phyloP scores from a whole-genome alignment of 2,888 invertebrate genomes.

The Plebejus melissa region DNA sequence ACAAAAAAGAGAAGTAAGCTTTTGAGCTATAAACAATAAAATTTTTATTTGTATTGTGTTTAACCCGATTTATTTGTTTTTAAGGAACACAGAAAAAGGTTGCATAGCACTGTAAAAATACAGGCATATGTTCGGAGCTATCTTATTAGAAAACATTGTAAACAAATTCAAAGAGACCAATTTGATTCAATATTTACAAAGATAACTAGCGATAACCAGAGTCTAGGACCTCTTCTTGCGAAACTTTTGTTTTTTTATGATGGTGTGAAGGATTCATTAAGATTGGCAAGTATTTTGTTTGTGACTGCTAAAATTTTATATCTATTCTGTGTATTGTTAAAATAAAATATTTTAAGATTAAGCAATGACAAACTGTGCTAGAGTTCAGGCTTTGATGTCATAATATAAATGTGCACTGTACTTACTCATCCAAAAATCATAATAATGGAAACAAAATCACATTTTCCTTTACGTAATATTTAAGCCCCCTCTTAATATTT shows the following conservation, averaged over 20 bases:
- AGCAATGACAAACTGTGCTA: no score
- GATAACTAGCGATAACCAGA: conserved; percentile 64
- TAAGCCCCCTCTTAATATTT: background rate
- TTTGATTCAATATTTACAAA: conserved; percentile 81
- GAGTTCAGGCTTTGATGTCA: no score
- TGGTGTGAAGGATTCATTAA: conserved; percentile 76
- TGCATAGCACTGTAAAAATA: conserved; percentile 87
- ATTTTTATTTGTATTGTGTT: background rate
- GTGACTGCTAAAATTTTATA: background rate
- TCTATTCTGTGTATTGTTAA: background rate
- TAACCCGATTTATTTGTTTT: conserved; percentile 32
- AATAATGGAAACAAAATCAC: background rate
- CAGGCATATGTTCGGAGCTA: conserved; percentile 90
- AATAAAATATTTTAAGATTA: no score
- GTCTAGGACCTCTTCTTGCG: conserved; percentile 77
- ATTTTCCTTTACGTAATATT: background rate
- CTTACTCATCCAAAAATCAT: no score
- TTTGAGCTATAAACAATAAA: background rate
- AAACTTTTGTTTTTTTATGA: conserved; percentile 89
- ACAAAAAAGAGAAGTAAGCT: conserved; percentile 25
- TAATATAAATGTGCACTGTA: no score
- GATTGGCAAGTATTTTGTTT: conserved; percentile 63
- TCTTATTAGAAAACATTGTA: conserved; percentile 82
- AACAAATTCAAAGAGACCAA: conserved; percentile 81
- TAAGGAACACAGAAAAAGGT: conserved; percentile 84